Evolutionary conservation across 1,140 invertebrate genomes (phyloP).

Genomic region (Micrasema minimum): DNA sequence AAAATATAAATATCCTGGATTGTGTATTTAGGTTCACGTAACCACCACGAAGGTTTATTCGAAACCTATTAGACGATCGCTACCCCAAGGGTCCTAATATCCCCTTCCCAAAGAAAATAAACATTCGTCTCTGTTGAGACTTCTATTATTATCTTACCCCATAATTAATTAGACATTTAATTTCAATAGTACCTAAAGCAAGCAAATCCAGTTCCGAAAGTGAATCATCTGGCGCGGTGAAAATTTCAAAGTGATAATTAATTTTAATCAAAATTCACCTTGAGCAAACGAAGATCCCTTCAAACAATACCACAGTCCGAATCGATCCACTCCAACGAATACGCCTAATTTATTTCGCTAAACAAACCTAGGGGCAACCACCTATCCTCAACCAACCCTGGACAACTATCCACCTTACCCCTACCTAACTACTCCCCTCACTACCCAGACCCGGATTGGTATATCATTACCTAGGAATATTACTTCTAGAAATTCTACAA

Average conservation of each 20-base stretch:
- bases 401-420: conserved; percentile 52
- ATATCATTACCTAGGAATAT: too few species aligned
- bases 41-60: too few species aligned
- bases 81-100: too few species aligned
- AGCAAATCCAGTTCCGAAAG: conserved; percentile 10
- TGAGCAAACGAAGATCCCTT: conserved; percentile 39
- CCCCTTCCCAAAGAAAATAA: too few species aligned
- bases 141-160: too few species aligned
- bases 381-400: conserved; percentile 25
- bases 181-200: conserved; percentile 26
- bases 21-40: too few species aligned
- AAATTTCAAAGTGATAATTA: conserved; percentile 39
- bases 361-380: conserved; percentile 37
- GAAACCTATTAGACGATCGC: too few species aligned
- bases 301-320: conserved; percentile 40
- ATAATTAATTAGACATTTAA: conserved; percentile 33
- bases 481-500: too few species aligned
- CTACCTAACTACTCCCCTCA: background rate
- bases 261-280: conserved; percentile 43
- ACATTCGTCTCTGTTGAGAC: too few species aligned
- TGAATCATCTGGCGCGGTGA: conserved; percentile 30
- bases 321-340: conserved; percentile 37
- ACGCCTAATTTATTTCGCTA: conserved; percentile 45
- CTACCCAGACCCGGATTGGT: background rate
- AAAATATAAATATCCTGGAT: too few species aligned